Conservation (phyloP, 2,797 vertebrate genomes). For the Hylomyscus alleni region DNA sequence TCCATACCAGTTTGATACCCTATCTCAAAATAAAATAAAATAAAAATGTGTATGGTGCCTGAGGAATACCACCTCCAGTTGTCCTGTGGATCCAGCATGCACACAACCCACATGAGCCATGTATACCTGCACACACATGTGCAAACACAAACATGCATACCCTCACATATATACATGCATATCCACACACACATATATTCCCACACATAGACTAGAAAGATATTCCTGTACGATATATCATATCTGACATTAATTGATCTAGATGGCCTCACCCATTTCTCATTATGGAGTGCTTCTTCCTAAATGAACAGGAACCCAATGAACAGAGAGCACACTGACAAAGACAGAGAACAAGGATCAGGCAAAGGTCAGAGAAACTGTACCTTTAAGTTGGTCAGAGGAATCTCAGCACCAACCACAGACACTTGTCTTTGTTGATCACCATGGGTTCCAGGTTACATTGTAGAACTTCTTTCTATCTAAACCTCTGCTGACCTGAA, state of each 20-base stretch:
- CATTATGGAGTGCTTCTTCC: not conserved
- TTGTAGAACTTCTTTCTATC: not conserved
- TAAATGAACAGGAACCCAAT: not conserved
- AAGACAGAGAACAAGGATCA: not conserved
- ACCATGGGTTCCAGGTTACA: not conserved
- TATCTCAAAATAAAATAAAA: not conserved
- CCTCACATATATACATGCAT: not conserved
- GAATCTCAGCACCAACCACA: not conserved
- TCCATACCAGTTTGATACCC: not conserved
- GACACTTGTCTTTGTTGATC: slow-evolving; percentile 27
- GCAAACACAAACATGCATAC: not conserved
- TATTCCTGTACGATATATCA: not conserved
- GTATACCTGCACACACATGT: not conserved
- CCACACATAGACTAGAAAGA: not conserved
- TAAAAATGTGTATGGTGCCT: not conserved
- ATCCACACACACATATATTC: not conserved
- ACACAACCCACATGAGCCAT: not conserved
- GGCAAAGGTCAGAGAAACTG: not conserved
- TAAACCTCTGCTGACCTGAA: not conserved
- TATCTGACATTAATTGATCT: not conserved
- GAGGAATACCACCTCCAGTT: not conserved
- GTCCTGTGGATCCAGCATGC: not conserved
- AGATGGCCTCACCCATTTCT: not conserved
- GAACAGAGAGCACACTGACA: not conserved
- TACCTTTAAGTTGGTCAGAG: not conserved